Conservation (phyloP, 2,888 invertebrate species). For the Tolmerus cingulatus region DNA sequence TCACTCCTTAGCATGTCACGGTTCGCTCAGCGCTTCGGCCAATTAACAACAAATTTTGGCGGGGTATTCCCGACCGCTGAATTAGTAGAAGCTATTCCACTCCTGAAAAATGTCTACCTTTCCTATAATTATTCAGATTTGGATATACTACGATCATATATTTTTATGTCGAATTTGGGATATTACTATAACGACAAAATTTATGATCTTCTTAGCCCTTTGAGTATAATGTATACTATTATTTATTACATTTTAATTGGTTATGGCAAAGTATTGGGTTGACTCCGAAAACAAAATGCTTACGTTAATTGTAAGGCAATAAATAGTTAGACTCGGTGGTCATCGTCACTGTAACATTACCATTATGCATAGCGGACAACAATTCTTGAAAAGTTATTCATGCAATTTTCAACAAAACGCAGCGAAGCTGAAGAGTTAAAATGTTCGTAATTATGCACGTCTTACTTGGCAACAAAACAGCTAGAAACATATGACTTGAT, state of each 20-base stretch:
- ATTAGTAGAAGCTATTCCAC: too few relatives aligned
- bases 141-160: too few relatives aligned
- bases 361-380: not conserved
- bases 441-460: not conserved
- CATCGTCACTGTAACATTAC: not conserved
- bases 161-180: too few relatives aligned
- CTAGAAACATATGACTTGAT: not conserved
- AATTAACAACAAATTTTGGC: not conserved
- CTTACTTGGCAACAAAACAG: not conserved
- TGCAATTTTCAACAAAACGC: not conserved
- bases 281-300: too few relatives aligned
- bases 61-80: not conserved
- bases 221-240: too few relatives aligned
- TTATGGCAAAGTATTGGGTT: too few relatives aligned
- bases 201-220: too few relatives aligned
- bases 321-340: not conserved
- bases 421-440: not conserved
- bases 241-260: too few relatives aligned
- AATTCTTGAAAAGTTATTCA: not conserved
- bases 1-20: not conserved
- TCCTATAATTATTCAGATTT: too few relatives aligned
- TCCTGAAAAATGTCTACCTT: too few relatives aligned
- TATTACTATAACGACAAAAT: too few relatives aligned
- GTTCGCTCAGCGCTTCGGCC: not conserved
- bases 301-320: too few relatives aligned